Evolutionary conservation across 2,888 invertebrate genomes (phyloP), one percentile per base, ranked within the genome.

Genomic region (Chrysomela aeneicollis): DNA sequence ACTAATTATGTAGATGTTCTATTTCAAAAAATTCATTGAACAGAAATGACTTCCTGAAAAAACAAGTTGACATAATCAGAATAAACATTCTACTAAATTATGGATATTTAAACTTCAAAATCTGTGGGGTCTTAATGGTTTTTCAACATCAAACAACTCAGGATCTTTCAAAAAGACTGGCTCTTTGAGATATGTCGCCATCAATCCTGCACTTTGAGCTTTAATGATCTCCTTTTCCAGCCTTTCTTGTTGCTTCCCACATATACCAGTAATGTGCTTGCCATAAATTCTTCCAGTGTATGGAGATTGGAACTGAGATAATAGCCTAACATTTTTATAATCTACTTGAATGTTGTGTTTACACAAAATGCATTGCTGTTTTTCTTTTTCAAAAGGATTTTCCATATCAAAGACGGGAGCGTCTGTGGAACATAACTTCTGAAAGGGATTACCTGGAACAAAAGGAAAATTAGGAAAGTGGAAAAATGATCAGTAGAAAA

Each of bases 231-330:
- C 93, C 4, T 76, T 79, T 78, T 92, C 90, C 0, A 97, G 88
- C 72, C 86, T 82, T 50, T 85, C 85, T 75, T 98, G 97, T 80
- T 95, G 94, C 6, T 84, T 80, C 78, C 88, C 87, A 79, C 98
- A 99, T 49, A 99, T 86, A 0, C 98, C 96, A 3, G 98, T 99
- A 47, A 98, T 93, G 76, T 98, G 94, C 60, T 92, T 87, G 0
- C 94, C 95, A 80, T 97, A 98, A 67, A 97, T 89, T 71, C 91
- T 87, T 0, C 98, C 98, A 0, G 98, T 98, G 79, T 93, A 95
- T 0, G 95, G 92, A 32, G 98, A 98, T 78, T 98, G 93, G 82
- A 99, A 99, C 81, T 98, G 98, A 0, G 96, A 95, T 4, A 99
- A 83, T 2, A 99, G 82, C 73, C 94, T 89, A 0, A 91, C 89